Percentiles rank a stretch among this genome's conserved stretches.
Conservation (phyloP, 2,797 vertebrate species). For the Tokudaia tokunoshimensis region DNA sequence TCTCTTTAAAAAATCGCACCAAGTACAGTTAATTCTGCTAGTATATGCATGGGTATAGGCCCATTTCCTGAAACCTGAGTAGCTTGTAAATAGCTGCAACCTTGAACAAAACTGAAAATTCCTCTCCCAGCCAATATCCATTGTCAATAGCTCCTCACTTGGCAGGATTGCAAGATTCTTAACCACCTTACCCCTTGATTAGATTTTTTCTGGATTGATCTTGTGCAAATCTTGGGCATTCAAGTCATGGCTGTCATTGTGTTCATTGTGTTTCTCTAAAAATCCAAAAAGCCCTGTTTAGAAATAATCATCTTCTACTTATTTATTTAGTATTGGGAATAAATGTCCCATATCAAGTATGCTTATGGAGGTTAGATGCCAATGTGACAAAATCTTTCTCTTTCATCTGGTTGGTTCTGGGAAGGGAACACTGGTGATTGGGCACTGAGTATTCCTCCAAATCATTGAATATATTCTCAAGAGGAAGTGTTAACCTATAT, state of each 20-base stretch:
- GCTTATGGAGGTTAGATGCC: not conserved
- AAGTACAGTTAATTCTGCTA: not conserved
- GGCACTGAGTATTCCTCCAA: too few species aligned
- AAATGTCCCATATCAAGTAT: not conserved
- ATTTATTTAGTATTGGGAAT: not conserved
- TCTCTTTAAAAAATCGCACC: not conserved
- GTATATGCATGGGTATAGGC: not conserved
- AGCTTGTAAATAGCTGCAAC: not conserved
- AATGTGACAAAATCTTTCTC: not conserved
- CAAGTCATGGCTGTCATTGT: not conserved
- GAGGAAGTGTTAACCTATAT: not conserved
- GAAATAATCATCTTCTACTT: not conserved
- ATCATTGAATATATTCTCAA: not conserved
- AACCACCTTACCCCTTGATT: not conserved
- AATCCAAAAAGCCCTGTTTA: not conserved
- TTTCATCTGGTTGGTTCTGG: not conserved
- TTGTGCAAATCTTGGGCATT: not conserved
- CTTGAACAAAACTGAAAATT: not conserved
- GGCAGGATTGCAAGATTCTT: not conserved
- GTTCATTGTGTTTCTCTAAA: not conserved
- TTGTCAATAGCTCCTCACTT: not conserved
- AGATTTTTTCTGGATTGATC: not conserved
- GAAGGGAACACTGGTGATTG: not conserved
- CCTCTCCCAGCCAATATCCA: not conserved
- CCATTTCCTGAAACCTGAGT: not conserved